These are phyloP conservation scores for Pristionchus maxplancki DNA, from an alignment of 2,888 invertebrate species.

Conservation along the genomic window DNA sequence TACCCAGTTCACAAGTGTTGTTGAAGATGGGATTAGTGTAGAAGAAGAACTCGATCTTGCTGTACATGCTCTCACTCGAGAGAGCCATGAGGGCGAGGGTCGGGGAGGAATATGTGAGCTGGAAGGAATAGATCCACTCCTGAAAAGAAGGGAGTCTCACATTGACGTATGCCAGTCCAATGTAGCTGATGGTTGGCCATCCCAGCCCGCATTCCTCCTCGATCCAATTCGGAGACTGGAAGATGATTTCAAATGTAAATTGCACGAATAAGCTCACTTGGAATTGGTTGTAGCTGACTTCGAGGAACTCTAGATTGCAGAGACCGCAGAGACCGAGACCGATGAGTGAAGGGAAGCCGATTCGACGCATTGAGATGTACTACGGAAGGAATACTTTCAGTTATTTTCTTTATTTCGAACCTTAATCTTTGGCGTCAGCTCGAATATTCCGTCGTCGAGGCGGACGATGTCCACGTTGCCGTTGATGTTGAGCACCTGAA, in stretches of 20 bases:
- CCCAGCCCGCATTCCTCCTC: slow-evolving; percentile 28
- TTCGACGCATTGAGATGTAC: slow-evolving; percentile 35
- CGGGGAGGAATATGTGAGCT: neutral
- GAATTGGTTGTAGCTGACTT: slow-evolving; percentile 28
- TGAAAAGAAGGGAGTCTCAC: neutral
- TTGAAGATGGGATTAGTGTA: slow-evolving; percentile 27
- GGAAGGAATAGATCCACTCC: neutral
- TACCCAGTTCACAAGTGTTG: slow-evolving; percentile 40
- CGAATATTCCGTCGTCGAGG: slow-evolving; percentile 19
- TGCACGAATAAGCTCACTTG: neutral
- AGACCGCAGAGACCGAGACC: slow-evolving; percentile 29
- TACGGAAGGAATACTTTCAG: neutral
- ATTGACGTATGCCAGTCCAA: slow-evolving; percentile 9
- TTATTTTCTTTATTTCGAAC: neutral
- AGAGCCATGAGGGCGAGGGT: slow-evolving; percentile 11
- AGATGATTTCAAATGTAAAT: neutral
- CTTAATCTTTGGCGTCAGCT: slow-evolving; percentile 11
- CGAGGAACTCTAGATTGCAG: slow-evolving; percentile 24
- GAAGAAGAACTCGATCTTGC: neutral
- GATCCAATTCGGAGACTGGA: slow-evolving; percentile 16
- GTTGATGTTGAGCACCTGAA: slow-evolving; percentile 3
- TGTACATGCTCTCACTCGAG: slow-evolving; percentile 3
- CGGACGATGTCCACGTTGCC: neutral
- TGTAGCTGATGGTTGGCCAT: slow-evolving; percentile 16
- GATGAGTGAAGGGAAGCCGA: neutral